Percentiles rank a stretch among this genome's conserved stretches.
Conservation (phyloP, 2,113 vertebrate species). For the Poecile atricapillus region DNA sequence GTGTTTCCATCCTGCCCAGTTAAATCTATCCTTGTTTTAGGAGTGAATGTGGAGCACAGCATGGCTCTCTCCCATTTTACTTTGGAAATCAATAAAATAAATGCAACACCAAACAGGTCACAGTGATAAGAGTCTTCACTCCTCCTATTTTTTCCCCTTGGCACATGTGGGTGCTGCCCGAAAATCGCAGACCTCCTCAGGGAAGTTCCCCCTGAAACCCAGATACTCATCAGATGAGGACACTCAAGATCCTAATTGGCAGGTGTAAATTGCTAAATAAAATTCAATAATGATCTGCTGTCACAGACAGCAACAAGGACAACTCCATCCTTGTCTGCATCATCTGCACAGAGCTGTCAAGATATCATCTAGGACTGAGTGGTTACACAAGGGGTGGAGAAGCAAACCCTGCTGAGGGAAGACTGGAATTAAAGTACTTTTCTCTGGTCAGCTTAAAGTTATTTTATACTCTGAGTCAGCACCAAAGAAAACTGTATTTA, state of each 20-base stretch:
- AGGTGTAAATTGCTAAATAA: neutral
- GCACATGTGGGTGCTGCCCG: neutral
- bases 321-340: neutral
- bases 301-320: neutral
- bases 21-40: neutral
- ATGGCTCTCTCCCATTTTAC: neutral
- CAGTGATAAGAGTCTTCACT: neutral
- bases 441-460: neutral
- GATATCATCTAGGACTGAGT: neutral
- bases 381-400: neutral
- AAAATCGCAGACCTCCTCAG: neutral
- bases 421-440: neutral
- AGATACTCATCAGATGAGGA: neutral
- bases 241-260: neutral
- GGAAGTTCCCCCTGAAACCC: neutral
- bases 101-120: neutral
- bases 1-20: neutral
- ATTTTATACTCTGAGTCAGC: neutral
- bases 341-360: neutral
- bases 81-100: neutral
- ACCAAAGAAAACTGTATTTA: neutral
- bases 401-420: neutral
- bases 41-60: neutral
- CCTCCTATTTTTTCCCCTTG: neutral
- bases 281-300: neutral